phyloP scores from a whole-genome alignment of 2,888 invertebrate genomes.

The Tipula helvola region DNA sequence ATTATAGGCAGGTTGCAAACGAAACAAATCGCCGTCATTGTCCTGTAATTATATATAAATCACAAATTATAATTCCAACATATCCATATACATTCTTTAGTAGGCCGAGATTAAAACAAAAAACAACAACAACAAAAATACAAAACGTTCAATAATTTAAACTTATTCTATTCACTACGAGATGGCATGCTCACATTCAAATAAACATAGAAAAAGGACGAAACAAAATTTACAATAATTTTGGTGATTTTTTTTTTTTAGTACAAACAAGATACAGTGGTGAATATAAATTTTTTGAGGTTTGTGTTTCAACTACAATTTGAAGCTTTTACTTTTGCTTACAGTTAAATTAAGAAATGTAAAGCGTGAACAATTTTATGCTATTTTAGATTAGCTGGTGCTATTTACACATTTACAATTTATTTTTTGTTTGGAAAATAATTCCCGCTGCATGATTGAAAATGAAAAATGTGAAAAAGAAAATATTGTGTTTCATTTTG shows the following conservation, averaged over 20 bases:
- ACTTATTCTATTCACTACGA: neutral
- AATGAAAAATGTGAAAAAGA: neutral
- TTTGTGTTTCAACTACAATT: neutral
- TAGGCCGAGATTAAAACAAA: neutral
- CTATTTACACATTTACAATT: neutral
- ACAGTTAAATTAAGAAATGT: neutral
- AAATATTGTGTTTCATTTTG: neutral
- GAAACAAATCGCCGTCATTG: conserved; percentile 90
- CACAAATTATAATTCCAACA: neutral
- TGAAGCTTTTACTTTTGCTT: neutral
- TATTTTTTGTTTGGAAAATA: neutral
- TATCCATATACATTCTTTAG: neutral
- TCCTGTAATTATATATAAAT: conserved; percentile 45
- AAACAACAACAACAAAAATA: neutral
- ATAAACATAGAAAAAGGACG: neutral
- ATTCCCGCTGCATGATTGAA: neutral
- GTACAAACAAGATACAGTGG: neutral
- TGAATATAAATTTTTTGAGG: neutral
- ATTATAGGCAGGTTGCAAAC: conserved; percentile 92
- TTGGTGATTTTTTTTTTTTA: neutral
- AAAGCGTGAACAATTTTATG: neutral
- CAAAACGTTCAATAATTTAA: neutral
- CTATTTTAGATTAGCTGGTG: neutral
- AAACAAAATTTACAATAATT: neutral
- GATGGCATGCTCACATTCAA: neutral